Evolutionary conservation across 2,113 vertebrate species (phyloP).

Genomic region (Dromiciops gliroides): DNA sequence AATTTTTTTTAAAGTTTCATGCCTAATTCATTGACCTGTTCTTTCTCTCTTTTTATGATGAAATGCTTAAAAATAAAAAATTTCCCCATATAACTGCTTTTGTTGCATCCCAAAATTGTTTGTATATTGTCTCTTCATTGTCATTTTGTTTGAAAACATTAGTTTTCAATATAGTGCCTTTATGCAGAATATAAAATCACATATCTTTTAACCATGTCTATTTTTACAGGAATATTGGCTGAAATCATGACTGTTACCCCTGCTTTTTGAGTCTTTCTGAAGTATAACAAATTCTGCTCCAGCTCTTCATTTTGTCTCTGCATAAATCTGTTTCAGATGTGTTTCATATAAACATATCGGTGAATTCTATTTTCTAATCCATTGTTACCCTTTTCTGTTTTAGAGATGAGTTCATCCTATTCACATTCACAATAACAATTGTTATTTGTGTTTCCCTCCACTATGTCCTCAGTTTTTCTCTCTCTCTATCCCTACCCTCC

Average conservation of each 20-base stretch:
- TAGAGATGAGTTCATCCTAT: background rate
- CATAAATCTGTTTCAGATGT: background rate
- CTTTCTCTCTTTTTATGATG: too few relatives aligned
- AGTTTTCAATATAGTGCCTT: background rate
- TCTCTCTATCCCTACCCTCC: background rate
- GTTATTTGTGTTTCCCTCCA: background rate
- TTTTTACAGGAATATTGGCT: background rate
- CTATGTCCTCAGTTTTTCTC: background rate
- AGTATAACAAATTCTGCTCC: background rate
- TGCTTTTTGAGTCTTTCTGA: background rate
- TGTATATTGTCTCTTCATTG: too few relatives aligned
- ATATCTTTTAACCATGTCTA: background rate
- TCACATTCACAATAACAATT: background rate
- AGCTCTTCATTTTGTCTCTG: background rate
- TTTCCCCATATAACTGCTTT: too few relatives aligned
- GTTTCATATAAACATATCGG: background rate
- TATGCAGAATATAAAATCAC: background rate
- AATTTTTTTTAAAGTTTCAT: too few relatives aligned
- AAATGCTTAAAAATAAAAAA: too few relatives aligned
- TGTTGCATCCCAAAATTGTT: too few relatives aligned
- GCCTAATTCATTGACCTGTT: too few relatives aligned
- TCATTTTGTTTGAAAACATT: too few relatives aligned
- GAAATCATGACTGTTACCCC: background rate
- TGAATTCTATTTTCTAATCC: background rate
- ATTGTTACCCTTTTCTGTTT: background rate